These are phyloP conservation scores for Triops longicaudatus DNA, from an alignment of 1,140 invertebrate species.

Conservation along the genomic window DNA sequence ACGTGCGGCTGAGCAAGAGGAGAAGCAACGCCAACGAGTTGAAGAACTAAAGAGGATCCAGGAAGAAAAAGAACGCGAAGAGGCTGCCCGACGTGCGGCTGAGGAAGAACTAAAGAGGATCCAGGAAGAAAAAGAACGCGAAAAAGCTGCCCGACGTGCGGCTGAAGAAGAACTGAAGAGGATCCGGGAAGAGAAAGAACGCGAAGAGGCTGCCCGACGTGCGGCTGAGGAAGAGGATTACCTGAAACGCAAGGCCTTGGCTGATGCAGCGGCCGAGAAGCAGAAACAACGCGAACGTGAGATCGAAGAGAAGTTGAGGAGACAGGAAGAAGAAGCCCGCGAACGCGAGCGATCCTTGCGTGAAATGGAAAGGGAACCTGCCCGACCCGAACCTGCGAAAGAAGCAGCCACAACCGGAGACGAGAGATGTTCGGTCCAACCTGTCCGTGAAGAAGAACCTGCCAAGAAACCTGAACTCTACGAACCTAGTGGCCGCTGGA, in stretches of 20 bases:
- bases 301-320: conserved; percentile 51
- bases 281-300: conserved; percentile 59
- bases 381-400: background rate
- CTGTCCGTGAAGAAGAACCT: no score
- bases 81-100: no score
- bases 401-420: background rate
- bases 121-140: no score
- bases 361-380: conserved; percentile 18
- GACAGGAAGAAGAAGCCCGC: no score
- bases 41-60: no score
- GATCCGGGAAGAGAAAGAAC: conserved; percentile 39
- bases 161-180: conserved; percentile 42
- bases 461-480: background rate
- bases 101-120: no score
- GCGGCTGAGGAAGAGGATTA: conserved; percentile 26
- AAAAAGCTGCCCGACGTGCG: no score
- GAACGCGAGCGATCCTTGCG: conserved; percentile 22
- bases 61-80: no score
- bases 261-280: conserved; percentile 54
- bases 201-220: conserved; percentile 13
- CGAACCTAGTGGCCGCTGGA: background rate
- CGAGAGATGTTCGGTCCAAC: background rate
- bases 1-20: no score
- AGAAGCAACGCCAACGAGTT: no score
- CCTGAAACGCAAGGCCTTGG: no score